phyloP scores from a whole-genome alignment of 2,113 vertebrate species.

The Melanostigma gelatinosum region DNA sequence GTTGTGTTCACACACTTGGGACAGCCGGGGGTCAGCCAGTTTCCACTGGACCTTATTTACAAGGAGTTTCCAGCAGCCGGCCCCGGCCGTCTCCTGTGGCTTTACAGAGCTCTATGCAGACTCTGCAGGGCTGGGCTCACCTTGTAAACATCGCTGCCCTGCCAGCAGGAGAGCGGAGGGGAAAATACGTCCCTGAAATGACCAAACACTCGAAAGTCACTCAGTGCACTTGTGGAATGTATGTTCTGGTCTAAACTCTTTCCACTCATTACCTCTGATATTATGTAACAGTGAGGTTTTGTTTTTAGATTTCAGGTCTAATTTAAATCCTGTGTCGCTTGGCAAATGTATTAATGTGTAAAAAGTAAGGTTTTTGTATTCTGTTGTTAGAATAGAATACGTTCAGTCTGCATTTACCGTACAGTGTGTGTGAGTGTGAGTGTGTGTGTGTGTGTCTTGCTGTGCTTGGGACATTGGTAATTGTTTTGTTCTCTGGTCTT shows the following conservation, averaged over 20 bases:
- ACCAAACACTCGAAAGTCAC: slow-evolving; percentile 32
- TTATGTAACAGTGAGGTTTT: slow-evolving; percentile 1
- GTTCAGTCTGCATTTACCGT: neutral
- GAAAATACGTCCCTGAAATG: slow-evolving; percentile 10
- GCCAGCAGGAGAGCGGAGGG: slow-evolving; percentile 30
- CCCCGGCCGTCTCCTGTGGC: slow-evolving; percentile 47
- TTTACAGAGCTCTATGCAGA: slow-evolving; percentile 53
- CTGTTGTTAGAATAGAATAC: neutral
- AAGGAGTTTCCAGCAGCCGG: slow-evolving; percentile 62
- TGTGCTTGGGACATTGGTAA: slow-evolving; percentile 39
- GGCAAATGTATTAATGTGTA: neutral
- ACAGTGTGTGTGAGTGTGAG: neutral
- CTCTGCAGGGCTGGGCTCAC: slow-evolving; percentile 41
- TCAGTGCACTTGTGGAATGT: slow-evolving; percentile 14
- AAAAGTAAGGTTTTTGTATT: neutral
- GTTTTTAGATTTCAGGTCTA: neutral
- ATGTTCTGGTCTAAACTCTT: slow-evolving; percentile 3
- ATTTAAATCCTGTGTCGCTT: neutral
- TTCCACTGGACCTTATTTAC: slow-evolving; percentile 67
- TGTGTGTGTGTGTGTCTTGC: slow-evolving; percentile 19
- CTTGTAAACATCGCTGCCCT: slow-evolving; percentile 71
- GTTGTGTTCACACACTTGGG: slow-evolving; percentile 54
- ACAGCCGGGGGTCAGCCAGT: slow-evolving; percentile 8
- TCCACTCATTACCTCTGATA: neutral
- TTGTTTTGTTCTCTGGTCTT: slow-evolving; percentile 61